Evolutionary conservation across 1,140 invertebrate species (phyloP).

Genomic region (Drosophila lowei): DNA sequence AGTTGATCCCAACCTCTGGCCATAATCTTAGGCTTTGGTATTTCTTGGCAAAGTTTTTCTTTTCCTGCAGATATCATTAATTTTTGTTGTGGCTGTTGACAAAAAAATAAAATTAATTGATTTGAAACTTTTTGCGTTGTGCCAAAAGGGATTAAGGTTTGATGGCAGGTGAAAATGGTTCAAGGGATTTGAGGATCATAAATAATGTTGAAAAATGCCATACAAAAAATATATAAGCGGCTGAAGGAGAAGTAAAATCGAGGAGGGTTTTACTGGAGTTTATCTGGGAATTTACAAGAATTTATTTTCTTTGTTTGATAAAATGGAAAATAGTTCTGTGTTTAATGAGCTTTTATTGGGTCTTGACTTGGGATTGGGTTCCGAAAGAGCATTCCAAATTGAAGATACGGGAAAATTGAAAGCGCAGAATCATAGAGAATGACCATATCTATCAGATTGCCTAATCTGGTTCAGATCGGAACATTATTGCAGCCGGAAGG

Average conservation of each 20-base stretch:
- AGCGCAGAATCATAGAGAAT: no score
- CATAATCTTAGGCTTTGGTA: conserved; percentile 42
- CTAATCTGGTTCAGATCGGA: no score
- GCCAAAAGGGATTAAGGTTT: neutral
- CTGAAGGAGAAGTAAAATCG: no score
- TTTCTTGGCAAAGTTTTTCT: conserved; percentile 32
- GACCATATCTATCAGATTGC: no score
- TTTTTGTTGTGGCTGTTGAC: conserved; percentile 44
- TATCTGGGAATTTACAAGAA: neutral
- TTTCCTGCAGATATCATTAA: conserved; percentile 60
- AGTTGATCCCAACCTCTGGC: conserved; percentile 53
- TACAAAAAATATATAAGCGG: no score
- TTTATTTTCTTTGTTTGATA: neutral
- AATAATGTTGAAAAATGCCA: neutral
- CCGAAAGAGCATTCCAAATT: no score
- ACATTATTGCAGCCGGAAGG: no score
- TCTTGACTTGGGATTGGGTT: no score
- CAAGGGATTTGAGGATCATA: conserved; percentile 3
- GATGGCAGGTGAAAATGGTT: conserved; percentile 20
- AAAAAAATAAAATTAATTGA: conserved; percentile 52
- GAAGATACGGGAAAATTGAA: no score
- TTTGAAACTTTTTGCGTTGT: conserved; percentile 11
- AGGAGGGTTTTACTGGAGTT: neutral
- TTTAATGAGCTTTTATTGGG: no score
- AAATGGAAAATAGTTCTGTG: no score